Percentiles rank a stretch among this genome's conserved stretches.
phyloP scores from a whole-genome alignment of 1,140 invertebrate species.

The Drosophila repleta region DNA sequence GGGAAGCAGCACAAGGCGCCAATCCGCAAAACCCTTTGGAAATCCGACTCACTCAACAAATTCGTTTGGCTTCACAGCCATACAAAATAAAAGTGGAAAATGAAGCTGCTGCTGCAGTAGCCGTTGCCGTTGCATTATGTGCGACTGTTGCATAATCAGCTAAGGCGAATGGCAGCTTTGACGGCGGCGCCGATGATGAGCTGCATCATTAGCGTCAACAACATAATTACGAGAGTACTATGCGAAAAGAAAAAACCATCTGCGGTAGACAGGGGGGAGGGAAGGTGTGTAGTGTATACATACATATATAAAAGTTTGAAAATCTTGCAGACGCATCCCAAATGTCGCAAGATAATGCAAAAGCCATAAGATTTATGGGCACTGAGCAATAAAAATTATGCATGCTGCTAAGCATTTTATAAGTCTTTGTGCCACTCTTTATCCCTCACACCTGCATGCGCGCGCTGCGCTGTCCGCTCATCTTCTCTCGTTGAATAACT shows the following conservation, averaged over 20 bases:
- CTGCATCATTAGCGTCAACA: conserved; percentile 69
- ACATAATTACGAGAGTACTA: conserved; percentile 76
- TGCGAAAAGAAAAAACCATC: conserved; percentile 60
- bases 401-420: conserved; percentile 65
- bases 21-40: not conserved
- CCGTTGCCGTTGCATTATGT: conserved; percentile 25
- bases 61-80: conserved; percentile 8
- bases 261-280: not conserved
- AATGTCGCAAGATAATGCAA: conserved; percentile 48
- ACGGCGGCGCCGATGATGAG: conserved; percentile 58
- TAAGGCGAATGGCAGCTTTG: conserved; percentile 30
- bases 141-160: conserved; percentile 60
- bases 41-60: conserved; percentile 9
- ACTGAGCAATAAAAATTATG: conserved; percentile 71
- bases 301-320: conserved; percentile 27
- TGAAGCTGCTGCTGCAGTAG: not conserved
- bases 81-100: not conserved
- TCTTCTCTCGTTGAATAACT: conserved; percentile 57
- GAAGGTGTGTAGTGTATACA: too few species aligned
- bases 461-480: not conserved
- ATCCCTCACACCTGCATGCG: not conserved
- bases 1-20: not conserved
- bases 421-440: not conserved
- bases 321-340: conserved; percentile 59
- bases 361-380: conserved; percentile 69